Conservation (phyloP, 2,797 vertebrate species). For the Hybognathus amarus region DNA sequence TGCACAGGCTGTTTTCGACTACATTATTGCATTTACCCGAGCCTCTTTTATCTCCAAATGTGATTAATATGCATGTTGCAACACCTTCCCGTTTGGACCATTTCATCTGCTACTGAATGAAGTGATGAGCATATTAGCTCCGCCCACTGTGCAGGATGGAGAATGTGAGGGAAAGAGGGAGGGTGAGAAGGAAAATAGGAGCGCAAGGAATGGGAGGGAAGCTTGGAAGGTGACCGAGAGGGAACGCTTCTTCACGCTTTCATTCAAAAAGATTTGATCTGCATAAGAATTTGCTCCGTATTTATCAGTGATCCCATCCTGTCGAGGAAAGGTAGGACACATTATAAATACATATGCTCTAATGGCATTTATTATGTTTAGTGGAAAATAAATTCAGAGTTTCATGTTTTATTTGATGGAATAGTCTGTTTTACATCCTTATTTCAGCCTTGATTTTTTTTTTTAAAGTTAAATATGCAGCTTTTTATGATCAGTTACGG, state of each 20-base stretch:
- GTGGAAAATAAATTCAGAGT: background rate
- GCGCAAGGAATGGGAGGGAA: background rate
- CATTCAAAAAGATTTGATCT: background rate
- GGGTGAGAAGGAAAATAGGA: slow-evolving; percentile 2
- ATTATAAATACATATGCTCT: background rate
- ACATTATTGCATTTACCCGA: background rate
- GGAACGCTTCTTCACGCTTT: slow-evolving; percentile 10
- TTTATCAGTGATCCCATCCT: background rate
- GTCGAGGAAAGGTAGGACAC: slow-evolving; percentile 31
- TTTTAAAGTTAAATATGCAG: background rate
- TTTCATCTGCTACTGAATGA: slow-evolving; percentile 69
- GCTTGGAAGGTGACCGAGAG: slow-evolving; percentile 25
- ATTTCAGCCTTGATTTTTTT: background rate
- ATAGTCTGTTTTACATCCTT: background rate
- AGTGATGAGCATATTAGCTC: slow-evolving; percentile 72
- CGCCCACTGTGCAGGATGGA: slow-evolving; percentile 59
- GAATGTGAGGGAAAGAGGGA: slow-evolving; percentile 52
- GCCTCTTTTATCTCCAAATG: background rate
- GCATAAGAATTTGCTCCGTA: background rate
- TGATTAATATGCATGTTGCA: slow-evolving; percentile 10
- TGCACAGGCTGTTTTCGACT: background rate
- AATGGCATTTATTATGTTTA: background rate
- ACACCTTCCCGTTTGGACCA: slow-evolving; percentile 31
- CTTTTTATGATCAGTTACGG: background rate
- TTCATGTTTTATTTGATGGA: background rate